Base-by-base conservation (phyloP, 2,888 invertebrate genomes). In the Drosophila stalkeri region DNA sequence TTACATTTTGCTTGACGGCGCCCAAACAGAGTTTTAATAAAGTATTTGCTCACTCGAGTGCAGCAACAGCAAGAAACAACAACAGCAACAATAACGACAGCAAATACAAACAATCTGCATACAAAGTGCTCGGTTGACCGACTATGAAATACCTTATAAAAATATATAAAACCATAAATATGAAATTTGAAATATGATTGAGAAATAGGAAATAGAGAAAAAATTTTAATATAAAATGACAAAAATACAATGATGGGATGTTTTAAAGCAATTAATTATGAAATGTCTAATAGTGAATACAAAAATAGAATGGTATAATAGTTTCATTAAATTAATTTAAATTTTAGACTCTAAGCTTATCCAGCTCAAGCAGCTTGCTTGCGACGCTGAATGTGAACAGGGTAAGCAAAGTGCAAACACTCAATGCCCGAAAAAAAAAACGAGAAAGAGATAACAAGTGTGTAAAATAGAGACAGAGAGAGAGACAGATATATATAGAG, bases 21-120 rank as follows among this genome's bases (percentile, higher is more conserved):
- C 46, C 54, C 66, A 71, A 81, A 80, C 89, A 84, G 81, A 79
- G 86, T 87, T 82, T 85, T 86, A 89, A 86, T 86, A 87, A 86
- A 86, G 88, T 87, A 86, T 89, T 89, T 86, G 81, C 82, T 79
- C 85, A 82, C 76, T 79, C 83, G 72, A 86, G 79, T 86, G 86
- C 79, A 86, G 75, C 77, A 81, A 73, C 65, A 77, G 70, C 70
- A 75, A 31, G 23, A 66, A 62, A 65, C 55, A 62, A 23, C 79
- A 75, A 73, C 31, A 23, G 16, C 72, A 64, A 56, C 70, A 75
- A 51, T 51, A 51, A 49, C 54, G 60, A 65, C 64, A 68, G 46
- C 61, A 67, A 80, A 56, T 46, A 60, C 73, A 82, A 82, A 79
- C 68, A 86, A 61, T 62, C 66, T 37, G 66, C 59, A 54, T 37